These are phyloP conservation scores for Lysandra coridon DNA, from an alignment of 2,888 invertebrate genomes.

Conservation along the genomic window DNA sequence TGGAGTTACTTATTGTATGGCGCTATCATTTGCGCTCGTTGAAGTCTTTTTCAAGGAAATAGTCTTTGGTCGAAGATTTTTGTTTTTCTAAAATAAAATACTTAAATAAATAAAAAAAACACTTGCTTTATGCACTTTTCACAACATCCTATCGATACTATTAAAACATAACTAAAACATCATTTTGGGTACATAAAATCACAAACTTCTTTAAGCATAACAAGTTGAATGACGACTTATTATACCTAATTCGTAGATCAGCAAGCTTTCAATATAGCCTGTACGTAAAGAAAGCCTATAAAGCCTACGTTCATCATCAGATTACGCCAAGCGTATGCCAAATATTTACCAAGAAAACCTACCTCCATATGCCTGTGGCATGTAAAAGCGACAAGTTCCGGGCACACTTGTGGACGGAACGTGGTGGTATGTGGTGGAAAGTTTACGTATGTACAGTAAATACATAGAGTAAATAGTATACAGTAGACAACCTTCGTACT, in stretches of 20 bases:
- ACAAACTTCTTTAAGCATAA: too few relatives aligned
- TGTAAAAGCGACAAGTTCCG: neutral
- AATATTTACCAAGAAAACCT: neutral
- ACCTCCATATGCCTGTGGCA: neutral
- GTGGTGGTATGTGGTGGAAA: neutral
- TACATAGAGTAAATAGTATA: neutral
- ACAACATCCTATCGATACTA: too few relatives aligned
- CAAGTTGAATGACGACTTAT: neutral
- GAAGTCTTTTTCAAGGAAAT: neutral
- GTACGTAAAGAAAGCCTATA: neutral
- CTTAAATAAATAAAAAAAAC: too few relatives aligned
- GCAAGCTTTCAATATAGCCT: neutral
- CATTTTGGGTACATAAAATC: too few relatives aligned
- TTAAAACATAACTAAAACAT: too few relatives aligned
- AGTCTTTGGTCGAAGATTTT: neutral
- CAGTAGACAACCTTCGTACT: too few relatives aligned
- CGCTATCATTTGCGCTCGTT: neutral
- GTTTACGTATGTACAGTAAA: neutral
- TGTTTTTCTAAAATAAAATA: neutral
- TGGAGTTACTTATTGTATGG: neutral
- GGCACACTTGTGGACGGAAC: neutral
- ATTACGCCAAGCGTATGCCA: neutral
- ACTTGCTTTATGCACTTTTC: neutral
- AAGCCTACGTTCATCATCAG: neutral
- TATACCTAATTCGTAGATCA: neutral